Percentiles rank a stretch among this genome's conserved stretches.
These are phyloP conservation scores for Amitus sp. DNA, from an alignment of 2,888 invertebrate species.

Conservation along the genomic window DNA sequence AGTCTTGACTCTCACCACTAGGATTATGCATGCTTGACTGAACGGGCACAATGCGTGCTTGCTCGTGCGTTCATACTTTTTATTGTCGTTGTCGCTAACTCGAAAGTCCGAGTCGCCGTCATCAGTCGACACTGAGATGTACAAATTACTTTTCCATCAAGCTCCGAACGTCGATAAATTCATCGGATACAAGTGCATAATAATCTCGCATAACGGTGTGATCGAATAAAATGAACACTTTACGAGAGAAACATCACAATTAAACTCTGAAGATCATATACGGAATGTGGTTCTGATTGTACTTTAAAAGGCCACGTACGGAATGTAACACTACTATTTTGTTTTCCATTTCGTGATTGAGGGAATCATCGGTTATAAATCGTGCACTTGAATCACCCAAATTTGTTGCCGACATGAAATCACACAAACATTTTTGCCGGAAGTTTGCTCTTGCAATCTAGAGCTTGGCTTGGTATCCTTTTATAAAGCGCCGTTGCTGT, in stretches of 20 bases:
- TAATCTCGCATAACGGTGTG: not conserved
- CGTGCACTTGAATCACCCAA: not conserved
- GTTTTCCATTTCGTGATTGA: not conserved
- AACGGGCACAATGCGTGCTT: no score
- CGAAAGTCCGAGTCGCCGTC: no score
- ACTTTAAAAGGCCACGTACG: conserved; percentile 3
- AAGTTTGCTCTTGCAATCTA: no score
- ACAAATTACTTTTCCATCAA: not conserved
- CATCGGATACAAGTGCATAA: not conserved
- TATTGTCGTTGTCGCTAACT: no score
- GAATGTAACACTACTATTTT: not conserved
- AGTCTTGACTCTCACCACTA: no score
- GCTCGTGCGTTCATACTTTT: no score
- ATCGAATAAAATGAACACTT: conserved; percentile 1
- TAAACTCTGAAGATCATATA: conserved; percentile 1
- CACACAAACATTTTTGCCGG: no score
- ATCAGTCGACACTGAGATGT: no score
- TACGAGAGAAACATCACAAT: conserved; percentile 4
- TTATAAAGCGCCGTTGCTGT: no score
- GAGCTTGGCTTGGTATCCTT: no score
- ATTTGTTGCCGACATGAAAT: not conserved
- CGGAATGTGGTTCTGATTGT: conserved; percentile 6
- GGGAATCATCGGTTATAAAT: not conserved
- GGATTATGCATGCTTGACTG: no score
- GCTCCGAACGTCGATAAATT: not conserved